These are phyloP conservation scores for Polia nebulosa DNA, from an alignment of 2,888 invertebrate genomes.

Conservation along the genomic window DNA sequence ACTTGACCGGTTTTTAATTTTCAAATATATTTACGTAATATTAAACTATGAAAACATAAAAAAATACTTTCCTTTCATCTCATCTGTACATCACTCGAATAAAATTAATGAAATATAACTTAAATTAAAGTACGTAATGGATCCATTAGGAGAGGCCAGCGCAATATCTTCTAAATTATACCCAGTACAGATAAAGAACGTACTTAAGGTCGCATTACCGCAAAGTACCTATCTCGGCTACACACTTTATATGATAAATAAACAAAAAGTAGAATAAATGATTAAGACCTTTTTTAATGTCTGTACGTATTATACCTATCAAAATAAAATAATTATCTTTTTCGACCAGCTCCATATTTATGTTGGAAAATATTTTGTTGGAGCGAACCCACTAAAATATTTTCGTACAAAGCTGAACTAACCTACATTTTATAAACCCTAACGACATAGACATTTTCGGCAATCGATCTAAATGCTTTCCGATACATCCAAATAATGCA, in stretches of 20 bases:
- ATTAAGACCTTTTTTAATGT: neutral
- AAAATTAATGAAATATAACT: slow-evolving; percentile 10
- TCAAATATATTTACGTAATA: no score
- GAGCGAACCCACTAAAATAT: neutral
- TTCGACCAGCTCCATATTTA: neutral
- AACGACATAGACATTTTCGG: neutral
- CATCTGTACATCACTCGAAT: neutral
- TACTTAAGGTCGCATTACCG: neutral
- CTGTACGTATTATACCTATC: no score
- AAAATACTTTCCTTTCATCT: neutral
- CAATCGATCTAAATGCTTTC: neutral
- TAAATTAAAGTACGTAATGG: slow-evolving; percentile 15
- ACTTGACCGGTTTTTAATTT: no score
- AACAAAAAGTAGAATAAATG: neutral
- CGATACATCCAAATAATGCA: neutral
- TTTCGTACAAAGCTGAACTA: neutral
- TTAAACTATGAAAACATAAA: no score
- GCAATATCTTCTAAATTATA: slow-evolving; percentile 20
- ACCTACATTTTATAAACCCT: neutral
- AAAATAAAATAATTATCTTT: neutral
- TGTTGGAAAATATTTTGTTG: neutral
- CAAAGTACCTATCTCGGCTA: slow-evolving; percentile 13
- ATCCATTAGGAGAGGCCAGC: slow-evolving; percentile 24
- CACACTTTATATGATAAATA: slow-evolving; percentile 4
- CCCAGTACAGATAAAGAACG: slow-evolving; percentile 5